Conservation (phyloP, 92 coral and sea anemone genomes). For the Paragorgia papillata region DNA sequence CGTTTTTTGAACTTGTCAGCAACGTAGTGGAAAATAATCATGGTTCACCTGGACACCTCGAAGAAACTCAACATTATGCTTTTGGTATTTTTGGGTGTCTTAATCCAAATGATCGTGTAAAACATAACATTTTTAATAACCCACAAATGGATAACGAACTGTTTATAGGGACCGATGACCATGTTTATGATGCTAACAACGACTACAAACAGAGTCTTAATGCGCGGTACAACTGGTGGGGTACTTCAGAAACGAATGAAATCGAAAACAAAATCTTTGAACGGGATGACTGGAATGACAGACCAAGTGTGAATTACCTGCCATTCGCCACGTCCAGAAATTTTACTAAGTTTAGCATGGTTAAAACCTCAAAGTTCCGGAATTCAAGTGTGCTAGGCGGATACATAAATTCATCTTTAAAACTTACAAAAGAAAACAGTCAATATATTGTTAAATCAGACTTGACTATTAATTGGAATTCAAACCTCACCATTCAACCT, state of each 20-base stretch:
- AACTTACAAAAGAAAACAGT: conserved; percentile 50
- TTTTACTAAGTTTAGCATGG: not conserved
- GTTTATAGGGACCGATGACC: conserved; percentile 39
- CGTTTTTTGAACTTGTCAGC: conserved; percentile 13
- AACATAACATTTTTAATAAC: conserved; percentile 57
- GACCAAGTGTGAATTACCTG: conserved; percentile 39
- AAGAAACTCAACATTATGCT: not conserved
- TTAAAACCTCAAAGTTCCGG: not conserved
- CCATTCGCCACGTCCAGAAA: conserved; percentile 40
- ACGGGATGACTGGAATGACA: conserved; percentile 61
- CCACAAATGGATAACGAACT: conserved; percentile 49
- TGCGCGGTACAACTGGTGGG: conserved; percentile 72
- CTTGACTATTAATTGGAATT: conserved; percentile 53
- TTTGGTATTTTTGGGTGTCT: conserved; percentile 46
- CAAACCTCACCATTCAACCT: conserved; percentile 61
- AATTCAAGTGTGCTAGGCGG: conserved; percentile 39
- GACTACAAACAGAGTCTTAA: not conserved
- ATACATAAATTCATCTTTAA: conserved; percentile 43
- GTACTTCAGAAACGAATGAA: conserved; percentile 8
- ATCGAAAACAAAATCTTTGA: conserved; percentile 54
- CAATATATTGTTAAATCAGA: conserved; percentile 65
- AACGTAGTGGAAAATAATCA: conserved; percentile 54
- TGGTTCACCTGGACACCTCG: not conserved
- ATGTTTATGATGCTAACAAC: too few relatives aligned
- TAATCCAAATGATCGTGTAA: conserved; percentile 22